These are phyloP conservation scores for Rhinopomastus cyanomelas DNA, from an alignment of 2,113 vertebrate species.

Conservation along the genomic window DNA sequence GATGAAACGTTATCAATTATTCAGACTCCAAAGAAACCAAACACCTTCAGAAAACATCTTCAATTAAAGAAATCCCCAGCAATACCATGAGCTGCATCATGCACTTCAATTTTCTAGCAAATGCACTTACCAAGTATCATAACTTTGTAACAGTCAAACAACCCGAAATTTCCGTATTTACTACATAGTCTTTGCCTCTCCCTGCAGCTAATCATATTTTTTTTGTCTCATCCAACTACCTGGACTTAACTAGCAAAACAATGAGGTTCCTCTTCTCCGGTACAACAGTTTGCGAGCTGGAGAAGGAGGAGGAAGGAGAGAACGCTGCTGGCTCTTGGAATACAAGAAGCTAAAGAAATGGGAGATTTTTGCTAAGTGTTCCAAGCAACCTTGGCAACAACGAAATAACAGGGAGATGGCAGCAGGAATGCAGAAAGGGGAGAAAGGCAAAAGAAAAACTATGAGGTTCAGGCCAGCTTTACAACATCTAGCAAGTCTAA, in stretches of 20 bases:
- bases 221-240: background rate
- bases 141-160: background rate
- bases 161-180: background rate
- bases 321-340: background rate
- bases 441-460: background rate
- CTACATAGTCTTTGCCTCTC: background rate
- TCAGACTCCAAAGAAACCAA: slow-evolving; percentile 42
- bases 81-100: background rate
- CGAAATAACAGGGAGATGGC: background rate
- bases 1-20: slow-evolving; percentile 47
- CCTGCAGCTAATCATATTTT: background rate
- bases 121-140: rapidly evolving
- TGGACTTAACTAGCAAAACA: background rate
- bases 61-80: background rate
- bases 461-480: background rate
- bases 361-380: background rate
- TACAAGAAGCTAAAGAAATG: background rate
- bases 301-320: background rate
- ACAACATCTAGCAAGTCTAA: background rate
- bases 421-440: background rate
- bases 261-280: background rate
- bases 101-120: background rate
- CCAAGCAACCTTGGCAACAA: background rate
- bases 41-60: slow-evolving; percentile 25
- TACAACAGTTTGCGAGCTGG: background rate